Evolutionary conservation across 2,113 vertebrate species (phyloP).

Genomic region (Solea senegalensis): DNA sequence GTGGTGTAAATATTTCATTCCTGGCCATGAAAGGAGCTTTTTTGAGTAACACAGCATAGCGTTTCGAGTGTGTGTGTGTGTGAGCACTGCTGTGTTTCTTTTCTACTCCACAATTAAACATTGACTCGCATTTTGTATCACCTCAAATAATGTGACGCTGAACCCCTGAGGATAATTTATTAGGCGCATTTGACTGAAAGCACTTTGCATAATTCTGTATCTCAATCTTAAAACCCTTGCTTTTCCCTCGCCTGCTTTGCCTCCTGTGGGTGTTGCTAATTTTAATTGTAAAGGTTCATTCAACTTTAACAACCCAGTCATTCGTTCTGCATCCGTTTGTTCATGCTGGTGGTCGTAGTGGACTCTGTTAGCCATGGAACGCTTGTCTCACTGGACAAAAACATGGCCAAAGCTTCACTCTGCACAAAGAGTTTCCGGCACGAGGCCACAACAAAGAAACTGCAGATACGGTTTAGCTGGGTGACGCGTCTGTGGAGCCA

Average conservation of each 20-base stretch:
- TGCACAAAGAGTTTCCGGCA: slow-evolving; percentile 47
- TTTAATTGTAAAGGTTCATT: no score
- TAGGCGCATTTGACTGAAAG: not conserved
- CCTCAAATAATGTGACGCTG: not conserved
- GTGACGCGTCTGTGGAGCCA: slow-evolving; percentile 49
- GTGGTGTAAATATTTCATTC: not conserved
- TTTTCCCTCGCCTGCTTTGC: not conserved
- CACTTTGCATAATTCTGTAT: not conserved
- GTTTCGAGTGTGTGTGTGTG: not conserved
- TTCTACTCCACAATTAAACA: slow-evolving; percentile 7
- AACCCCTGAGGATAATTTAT: not conserved
- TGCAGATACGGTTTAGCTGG: slow-evolving; percentile 57
- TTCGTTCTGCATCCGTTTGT: no score
- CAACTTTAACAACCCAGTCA: no score
- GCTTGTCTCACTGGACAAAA: slow-evolving; percentile 38
- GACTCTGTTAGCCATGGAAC: slow-evolving; percentile 11
- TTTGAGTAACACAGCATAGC: not conserved
- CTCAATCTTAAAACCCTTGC: not conserved
- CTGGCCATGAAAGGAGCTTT: not conserved
- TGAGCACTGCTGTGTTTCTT: not conserved
- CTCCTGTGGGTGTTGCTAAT: not conserved
- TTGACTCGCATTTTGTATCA: not conserved
- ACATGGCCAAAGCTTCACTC: slow-evolving; percentile 26
- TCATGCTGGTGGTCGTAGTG: not conserved
- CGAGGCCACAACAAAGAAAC: slow-evolving; percentile 60